Conservation (phyloP, 1,140 invertebrate species). For the Pristionchus pacificus region DNA sequence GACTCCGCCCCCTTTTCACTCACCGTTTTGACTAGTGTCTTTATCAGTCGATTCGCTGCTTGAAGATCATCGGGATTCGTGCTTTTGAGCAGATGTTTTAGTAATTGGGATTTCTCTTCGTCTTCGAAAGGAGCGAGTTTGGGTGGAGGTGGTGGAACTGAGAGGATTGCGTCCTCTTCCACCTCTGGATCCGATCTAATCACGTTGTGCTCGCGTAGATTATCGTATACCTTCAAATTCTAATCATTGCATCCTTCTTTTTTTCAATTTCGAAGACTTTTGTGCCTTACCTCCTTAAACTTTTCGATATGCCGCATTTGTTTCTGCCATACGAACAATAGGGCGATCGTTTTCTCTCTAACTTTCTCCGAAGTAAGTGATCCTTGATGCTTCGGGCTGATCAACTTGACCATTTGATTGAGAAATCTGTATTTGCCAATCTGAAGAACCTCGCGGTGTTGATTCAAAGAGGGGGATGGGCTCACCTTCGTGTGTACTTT, state of each 20-base stretch:
- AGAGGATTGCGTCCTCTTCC: slow-evolving; percentile 4
- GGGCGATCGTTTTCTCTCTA: neutral
- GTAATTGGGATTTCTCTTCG: slow-evolving; percentile 1
- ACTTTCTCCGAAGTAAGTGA: slow-evolving; percentile 6
- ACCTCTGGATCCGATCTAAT: slow-evolving; percentile 9
- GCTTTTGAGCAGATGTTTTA: slow-evolving; percentile 12
- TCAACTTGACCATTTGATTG: slow-evolving; percentile 27
- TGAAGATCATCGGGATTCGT: slow-evolving; percentile 15
- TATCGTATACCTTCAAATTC: slow-evolving; percentile 22
- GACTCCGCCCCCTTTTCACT: neutral
- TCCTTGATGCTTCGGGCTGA: slow-evolving; percentile 23
- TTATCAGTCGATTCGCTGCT: slow-evolving; percentile 18
- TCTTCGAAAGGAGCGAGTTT: neutral
- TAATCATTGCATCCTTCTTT: no score
- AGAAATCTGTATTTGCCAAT: slow-evolving; percentile 30
- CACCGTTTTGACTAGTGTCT: slow-evolving; percentile 11
- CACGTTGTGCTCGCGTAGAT: slow-evolving; percentile 9
- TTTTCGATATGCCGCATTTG: slow-evolving; percentile 14
- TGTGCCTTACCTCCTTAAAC: slow-evolving; percentile 17
- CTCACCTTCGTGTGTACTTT: slow-evolving; percentile 20
- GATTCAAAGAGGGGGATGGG: no score
- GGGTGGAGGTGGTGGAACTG: neutral
- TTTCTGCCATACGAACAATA: slow-evolving; percentile 14
- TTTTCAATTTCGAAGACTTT: neutral
- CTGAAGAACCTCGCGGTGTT: no score